A percentile compares a stretch with the other conserved stretches of the same genome.
Conservation (phyloP, 2,888 invertebrate species). For the Lasioglossum zephyrum region DNA sequence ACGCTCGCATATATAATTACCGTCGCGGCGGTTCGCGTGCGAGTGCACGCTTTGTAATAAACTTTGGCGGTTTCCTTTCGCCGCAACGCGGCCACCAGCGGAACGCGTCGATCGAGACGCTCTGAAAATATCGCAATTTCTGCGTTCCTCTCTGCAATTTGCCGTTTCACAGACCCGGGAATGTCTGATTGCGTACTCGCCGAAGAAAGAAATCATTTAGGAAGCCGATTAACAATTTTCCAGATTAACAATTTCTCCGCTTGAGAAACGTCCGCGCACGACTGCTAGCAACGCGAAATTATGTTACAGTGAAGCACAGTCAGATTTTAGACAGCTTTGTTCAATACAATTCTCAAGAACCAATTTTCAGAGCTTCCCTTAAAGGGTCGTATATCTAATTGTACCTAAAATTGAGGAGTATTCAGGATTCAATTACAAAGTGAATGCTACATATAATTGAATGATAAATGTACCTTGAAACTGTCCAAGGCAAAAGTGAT, state of each 20-base stretch:
- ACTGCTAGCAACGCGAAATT: not conserved
- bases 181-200: not conserved
- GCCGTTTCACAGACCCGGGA: not conserved
- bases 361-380: no score
- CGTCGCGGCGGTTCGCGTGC: constrained; percentile 22
- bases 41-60: constrained; percentile 13
- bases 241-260: not conserved
- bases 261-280: not conserved
- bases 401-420: no score
- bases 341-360: not conserved
- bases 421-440: no score
- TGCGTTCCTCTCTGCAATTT: not conserved
- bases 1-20: constrained; percentile 46
- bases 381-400: no score
- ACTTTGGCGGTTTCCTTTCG: constrained; percentile 28
- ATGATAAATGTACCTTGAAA: not conserved
- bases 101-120: not conserved
- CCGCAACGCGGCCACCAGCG: not conserved
- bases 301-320: not conserved
- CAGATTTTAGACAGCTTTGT: not conserved
- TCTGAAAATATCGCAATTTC: constrained; percentile 2
- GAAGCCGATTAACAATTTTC: not conserved
- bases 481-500: not conserved
- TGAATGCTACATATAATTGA: no score
- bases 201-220: not conserved